Evolutionary conservation across 1,140 invertebrate genomes (phyloP).

Genomic region (Lysiphlebus fabarum): DNA sequence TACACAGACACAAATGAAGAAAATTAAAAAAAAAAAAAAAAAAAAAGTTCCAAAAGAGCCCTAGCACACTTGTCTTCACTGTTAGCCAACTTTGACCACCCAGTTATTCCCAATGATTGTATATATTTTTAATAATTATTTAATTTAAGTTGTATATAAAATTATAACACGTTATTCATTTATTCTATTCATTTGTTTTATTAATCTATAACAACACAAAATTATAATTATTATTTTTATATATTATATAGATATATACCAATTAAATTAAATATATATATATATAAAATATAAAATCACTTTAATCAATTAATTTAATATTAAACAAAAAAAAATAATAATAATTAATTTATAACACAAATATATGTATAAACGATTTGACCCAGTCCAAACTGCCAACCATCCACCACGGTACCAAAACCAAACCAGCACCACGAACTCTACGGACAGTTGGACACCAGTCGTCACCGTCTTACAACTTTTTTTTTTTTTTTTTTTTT

Average conservation of each 20-base stretch:
- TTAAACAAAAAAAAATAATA: background rate
- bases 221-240: too few relatives aligned
- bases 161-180: slow-evolving; percentile 1
- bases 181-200: slow-evolving; percentile 10
- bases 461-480: slow-evolving; percentile 12
- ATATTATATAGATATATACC: background rate
- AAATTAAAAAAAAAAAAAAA: too few relatives aligned
- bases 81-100: slow-evolving; percentile 21
- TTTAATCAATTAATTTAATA: background rate
- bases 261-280: background rate
- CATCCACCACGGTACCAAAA: slow-evolving; percentile 21
- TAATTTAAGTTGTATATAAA: slow-evolving; percentile 2
- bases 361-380: slow-evolving; percentile 13
- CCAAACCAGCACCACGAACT: too few relatives aligned
- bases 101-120: slow-evolving; percentile 16
- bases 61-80: slow-evolving; percentile 22
- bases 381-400: slow-evolving; percentile 21
- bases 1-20: background rate
- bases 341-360: background rate
- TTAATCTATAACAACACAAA: background rate
- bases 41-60: slow-evolving; percentile 15
- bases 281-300: background rate
- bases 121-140: slow-evolving; percentile 13
- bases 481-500: too few relatives aligned
- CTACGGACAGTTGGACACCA: background rate